Base-by-base conservation (phyloP, 1,140 invertebrate species). In the Anastrepha obliqua region DNA sequence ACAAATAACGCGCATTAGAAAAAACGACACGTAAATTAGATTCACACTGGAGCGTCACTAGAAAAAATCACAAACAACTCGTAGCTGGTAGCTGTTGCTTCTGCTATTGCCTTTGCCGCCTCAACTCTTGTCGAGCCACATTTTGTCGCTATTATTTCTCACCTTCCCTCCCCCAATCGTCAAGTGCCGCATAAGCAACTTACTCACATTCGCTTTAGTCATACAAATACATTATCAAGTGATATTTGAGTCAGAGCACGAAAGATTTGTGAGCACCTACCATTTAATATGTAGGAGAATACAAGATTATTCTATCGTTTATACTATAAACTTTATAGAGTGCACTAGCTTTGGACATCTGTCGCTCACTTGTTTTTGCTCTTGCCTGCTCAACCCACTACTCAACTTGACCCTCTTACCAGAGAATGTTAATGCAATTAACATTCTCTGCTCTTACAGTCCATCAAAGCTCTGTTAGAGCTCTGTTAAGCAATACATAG, bases 61-160 rank as follows among this genome's bases (percentile, higher is more conserved):
- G 17, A n/a, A 51, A 51, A 74, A 81, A 81, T 81, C 47, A 81
- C 47, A 81, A 1, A 55, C 74, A 20, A 81, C 47, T 20, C 44
- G 74, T 81, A 55, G 74, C 44, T 55, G 20, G 42, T n/a, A 47
- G n/a, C 8, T 55, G 7, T 81, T 81, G 51, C 5, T 74, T 81
- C 47, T 81, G 74, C 9, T 81, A 11, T 11, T 15, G 47, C n/a
- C 47, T 81, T 81, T 55, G 17, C 47, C 74, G 11, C 2, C 74
- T 9, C n/a, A 55, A 3, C 47, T 20, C 74, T 29, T 51, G 42
- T 55, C 47, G 47, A 55, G 47, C 55, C 74, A 20, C 44, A 29
- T 9, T 44, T 55, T 42, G 51, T 11, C 47, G 11, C 51, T 81
- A 55, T 51, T 81, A 55, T 29, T 55, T 55, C 47, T 70, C n/a